Percentiles rank a stretch among this genome's conserved stretches.
Conservation (phyloP, 1,140 invertebrate species). For the Gyrodactylus bullatarudis region DNA sequence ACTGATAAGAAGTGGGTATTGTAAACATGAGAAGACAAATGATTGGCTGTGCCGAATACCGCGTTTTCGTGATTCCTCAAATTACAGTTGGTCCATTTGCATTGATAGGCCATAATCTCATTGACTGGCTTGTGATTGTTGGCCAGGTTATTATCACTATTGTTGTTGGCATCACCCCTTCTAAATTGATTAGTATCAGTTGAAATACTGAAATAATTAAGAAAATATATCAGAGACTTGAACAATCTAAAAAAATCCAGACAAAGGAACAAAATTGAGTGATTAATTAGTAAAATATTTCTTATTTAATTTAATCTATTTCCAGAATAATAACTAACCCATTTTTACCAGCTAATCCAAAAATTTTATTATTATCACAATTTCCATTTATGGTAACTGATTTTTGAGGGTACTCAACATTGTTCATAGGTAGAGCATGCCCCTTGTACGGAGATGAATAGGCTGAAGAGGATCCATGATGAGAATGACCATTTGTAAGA, state of each 20-base stretch:
- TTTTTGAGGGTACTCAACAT: not conserved
- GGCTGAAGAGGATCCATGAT: too few species aligned
- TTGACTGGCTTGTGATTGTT: not conserved
- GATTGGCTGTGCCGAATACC: not conserved
- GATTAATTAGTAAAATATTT: too few species aligned
- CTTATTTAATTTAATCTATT: too few species aligned
- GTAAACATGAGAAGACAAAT: not conserved
- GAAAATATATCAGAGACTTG: too few species aligned
- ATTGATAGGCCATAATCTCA: not conserved
- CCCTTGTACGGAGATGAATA: not conserved
- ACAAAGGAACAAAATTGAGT: too few species aligned
- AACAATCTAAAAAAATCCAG: too few species aligned
- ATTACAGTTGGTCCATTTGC: not conserved
- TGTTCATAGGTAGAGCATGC: not conserved
- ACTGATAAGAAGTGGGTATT: not conserved
- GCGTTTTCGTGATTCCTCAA: not conserved
- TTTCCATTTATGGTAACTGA: not conserved
- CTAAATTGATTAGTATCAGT: too few species aligned
- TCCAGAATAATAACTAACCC: too few species aligned
- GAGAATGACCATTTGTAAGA: too few species aligned
- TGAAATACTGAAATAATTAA: too few species aligned
- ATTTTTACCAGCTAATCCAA: too few species aligned
- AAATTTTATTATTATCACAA: not conserved
- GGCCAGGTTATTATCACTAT: not conserved
- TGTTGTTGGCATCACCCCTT: not conserved